Base-by-base conservation (phyloP, 1,140 invertebrate genomes). In the Goniozus legneri region DNA sequence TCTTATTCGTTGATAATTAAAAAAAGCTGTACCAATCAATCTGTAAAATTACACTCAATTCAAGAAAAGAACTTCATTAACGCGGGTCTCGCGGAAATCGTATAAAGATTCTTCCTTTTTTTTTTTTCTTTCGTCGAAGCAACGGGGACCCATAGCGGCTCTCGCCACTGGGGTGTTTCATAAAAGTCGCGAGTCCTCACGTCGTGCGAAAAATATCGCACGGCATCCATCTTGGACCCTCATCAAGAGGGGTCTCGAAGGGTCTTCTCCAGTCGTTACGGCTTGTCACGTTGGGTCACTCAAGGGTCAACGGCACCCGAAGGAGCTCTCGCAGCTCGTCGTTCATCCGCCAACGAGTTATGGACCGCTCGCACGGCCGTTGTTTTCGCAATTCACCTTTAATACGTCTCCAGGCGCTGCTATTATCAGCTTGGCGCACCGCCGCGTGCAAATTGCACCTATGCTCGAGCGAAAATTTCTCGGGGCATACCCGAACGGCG, bases 181-280 rank as follows among this genome's bases (percentile, higher is more conserved):
- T 19, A 44, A 52, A 46, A 48, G 38, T 56, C 50, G 33, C 34
- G 42, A 53, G 43, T 64, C 57, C 56, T 53, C 48, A 27, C 24
- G 4, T 27, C 54, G 52, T 49, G 56, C 32, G 44, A 49, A 56
- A 52, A 68, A 67, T 68, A 69, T 72, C 53, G 54, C 50, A 53
- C 49, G 40, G 58, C 50, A 70, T 70, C 60, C 61, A 67, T 69
- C 70, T 67, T 69, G 58, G 60, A 71, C 67, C 65, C 65, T 73
- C 67, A 64, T 73, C 65, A 68, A 67, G 56, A 46, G 56, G 37
- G 58, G 58, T 60, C 61, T 66, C 56, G 48, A 54, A 59, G 57
- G 62, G 52, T 67, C 59, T 60, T 50, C 54, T 59, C 36, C 51
- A 57, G 62, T 68, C 59, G 59, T 68, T 67, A 62, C 58, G 42